phyloP scores from a whole-genome alignment of 2,113 vertebrate genomes.

The Amphilophus citrinellus region DNA sequence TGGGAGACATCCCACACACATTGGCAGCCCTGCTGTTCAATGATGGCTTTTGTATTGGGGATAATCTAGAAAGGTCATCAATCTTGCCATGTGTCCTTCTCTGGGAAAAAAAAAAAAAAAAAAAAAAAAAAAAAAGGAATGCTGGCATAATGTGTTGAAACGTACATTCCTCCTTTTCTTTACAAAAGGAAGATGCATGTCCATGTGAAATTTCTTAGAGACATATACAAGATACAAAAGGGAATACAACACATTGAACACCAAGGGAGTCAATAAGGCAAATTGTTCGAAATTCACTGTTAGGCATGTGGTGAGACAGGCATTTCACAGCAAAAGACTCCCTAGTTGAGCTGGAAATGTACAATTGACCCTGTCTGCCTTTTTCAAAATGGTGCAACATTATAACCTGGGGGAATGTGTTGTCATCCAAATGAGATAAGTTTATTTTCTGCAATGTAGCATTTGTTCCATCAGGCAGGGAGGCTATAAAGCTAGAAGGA shows the following conservation, averaged over 20 bases:
- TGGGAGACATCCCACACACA: slow-evolving; percentile 79
- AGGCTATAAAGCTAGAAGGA: slow-evolving; percentile 89
- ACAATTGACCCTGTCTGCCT: slow-evolving; percentile 84
- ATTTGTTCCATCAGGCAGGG: slow-evolving; percentile 95
- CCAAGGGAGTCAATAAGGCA: slow-evolving; percentile 60
- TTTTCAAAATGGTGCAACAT: slow-evolving; percentile 85
- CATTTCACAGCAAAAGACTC: slow-evolving; percentile 75
- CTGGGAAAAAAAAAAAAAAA: slow-evolving; percentile 6
- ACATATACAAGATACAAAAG: slow-evolving; percentile 3
- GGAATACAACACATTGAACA: slow-evolving; percentile 41
- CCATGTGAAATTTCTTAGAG: slow-evolving; percentile 15
- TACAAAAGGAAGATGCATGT: slow-evolving; percentile 25
- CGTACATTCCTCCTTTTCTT: slow-evolving; percentile 32
- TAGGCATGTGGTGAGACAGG: slow-evolving; percentile 68
- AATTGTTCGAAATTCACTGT: slow-evolving; percentile 71
- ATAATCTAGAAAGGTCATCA: slow-evolving; percentile 80
- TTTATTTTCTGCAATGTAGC: slow-evolving; percentile 92
- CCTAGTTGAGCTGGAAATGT: slow-evolving; percentile 80
- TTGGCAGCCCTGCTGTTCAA: slow-evolving; percentile 78
- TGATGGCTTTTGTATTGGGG: slow-evolving; percentile 77
- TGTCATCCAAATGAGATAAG: slow-evolving; percentile 97
- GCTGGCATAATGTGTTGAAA: slow-evolving; percentile 55
- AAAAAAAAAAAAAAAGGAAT: slow-evolving; percentile 9
- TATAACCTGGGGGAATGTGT: slow-evolving; percentile 91
- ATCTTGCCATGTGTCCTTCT: slow-evolving; percentile 74